Evolutionary conservation across 2,113 vertebrate genomes (phyloP).

Genomic region (Prolemur simus): DNA sequence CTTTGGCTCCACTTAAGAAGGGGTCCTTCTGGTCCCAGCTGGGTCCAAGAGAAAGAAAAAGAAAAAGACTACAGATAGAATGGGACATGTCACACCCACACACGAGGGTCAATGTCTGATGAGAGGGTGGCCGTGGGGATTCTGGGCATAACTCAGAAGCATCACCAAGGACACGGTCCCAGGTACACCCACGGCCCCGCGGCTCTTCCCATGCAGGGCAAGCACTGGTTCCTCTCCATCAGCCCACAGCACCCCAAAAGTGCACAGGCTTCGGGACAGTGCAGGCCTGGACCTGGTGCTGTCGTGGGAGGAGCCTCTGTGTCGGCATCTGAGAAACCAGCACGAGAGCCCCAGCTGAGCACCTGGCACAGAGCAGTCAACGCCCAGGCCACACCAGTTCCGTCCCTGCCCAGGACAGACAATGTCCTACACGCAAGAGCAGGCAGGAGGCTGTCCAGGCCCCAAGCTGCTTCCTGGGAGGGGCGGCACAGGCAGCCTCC

Average conservation of each 20-base stretch:
- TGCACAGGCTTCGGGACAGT: rapidly evolving
- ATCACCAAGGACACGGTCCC: no score
- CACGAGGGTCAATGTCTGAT: rapidly evolving
- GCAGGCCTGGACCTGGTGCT: neutral
- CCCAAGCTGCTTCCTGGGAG: neutral
- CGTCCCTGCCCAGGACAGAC: neutral
- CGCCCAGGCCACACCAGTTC: neutral
- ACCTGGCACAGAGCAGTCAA: rapidly evolving
- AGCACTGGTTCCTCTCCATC: neutral
- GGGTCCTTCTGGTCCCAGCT: neutral
- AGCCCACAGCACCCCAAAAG: neutral
- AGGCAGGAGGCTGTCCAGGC: neutral
- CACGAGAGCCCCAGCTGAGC: neutral
- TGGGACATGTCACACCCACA: neutral
- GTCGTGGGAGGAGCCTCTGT: neutral
- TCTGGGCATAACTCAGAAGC: neutral
- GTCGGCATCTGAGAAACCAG: neutral
- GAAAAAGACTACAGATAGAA: neutral
- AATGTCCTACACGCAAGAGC: rapidly evolving
- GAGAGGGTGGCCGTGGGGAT: neutral
- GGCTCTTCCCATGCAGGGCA: rapidly evolving
- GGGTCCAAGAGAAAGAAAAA: neutral
- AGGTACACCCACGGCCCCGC: no score
- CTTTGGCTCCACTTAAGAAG: neutral
- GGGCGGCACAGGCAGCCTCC: neutral